phyloP scores from a whole-genome alignment of 1,140 invertebrate genomes.

The Fopius arisanus region DNA sequence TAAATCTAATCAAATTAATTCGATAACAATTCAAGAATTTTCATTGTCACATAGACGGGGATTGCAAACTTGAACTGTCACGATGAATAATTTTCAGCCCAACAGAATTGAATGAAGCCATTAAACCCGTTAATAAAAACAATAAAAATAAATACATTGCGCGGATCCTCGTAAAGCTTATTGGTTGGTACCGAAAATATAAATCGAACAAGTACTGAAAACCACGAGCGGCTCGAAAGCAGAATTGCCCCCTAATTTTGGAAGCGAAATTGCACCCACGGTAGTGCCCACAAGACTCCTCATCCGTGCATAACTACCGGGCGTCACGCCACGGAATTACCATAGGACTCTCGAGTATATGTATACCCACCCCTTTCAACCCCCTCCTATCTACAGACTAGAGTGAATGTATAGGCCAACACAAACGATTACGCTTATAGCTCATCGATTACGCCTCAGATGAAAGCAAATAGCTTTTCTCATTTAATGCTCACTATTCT shows the following conservation, averaged over 20 bases:
- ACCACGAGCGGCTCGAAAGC: conserved; percentile 35
- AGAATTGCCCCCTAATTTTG: conserved; percentile 55
- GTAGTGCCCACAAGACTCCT: conserved; percentile 6
- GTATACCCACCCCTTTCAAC: background rate
- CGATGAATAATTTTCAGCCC: no score
- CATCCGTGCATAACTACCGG: conserved; percentile 26
- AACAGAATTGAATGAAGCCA: no score
- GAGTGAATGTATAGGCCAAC: background rate
- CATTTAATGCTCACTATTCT: conserved; percentile 28
- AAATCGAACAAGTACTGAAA: conserved; percentile 34
- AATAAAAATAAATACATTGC: background rate
- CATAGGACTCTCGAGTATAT: conserved; percentile 30
- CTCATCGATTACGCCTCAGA: conserved; percentile 16
- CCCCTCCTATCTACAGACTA: background rate
- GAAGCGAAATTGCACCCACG: conserved; percentile 35
- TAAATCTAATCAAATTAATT: no score
- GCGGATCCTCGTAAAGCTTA: conserved; percentile 2
- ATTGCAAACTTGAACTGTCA: no score
- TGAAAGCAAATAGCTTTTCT: conserved; percentile 11
- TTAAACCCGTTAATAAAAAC: background rate
- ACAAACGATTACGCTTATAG: conserved; percentile 16
- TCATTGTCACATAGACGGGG: no score
- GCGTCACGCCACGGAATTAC: conserved; percentile 33
- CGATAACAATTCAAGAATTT: no score
- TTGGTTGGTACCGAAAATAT: conserved; percentile 30